These are phyloP conservation scores for Numenius arquata DNA, from an alignment of 2,113 vertebrate genomes.

Conservation along the genomic window DNA sequence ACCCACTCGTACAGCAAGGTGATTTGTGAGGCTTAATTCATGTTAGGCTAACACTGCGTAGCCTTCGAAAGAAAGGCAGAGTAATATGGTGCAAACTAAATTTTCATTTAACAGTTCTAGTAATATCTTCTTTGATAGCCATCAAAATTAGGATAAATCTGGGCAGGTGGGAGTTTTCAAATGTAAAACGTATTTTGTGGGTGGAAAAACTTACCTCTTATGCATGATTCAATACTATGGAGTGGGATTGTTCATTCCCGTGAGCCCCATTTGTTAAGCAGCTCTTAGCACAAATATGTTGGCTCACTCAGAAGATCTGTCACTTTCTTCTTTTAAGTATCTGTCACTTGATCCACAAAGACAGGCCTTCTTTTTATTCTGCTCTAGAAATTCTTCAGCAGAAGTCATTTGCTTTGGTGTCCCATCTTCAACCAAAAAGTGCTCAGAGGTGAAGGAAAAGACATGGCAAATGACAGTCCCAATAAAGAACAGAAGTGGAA, in stretches of 20 bases:
- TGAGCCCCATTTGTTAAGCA: conserved; percentile 5
- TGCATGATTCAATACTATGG: background rate
- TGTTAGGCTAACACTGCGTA: background rate
- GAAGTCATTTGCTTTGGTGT: background rate
- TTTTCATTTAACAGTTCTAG: background rate
- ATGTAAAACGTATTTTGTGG: background rate
- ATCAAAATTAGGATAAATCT: background rate
- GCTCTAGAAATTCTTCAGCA: background rate
- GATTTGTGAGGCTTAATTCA: background rate
- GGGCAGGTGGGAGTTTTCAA: background rate
- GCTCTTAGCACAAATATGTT: conserved; percentile 31
- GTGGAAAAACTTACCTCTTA: background rate
- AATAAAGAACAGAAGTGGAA: background rate
- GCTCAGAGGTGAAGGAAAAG: background rate
- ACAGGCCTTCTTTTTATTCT: background rate
- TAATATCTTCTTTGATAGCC: background rate
- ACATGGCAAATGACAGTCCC: background rate
- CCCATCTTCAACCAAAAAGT: background rate
- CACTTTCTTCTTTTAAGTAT: conserved; percentile 38
- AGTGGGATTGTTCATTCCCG: background rate
- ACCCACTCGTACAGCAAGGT: background rate
- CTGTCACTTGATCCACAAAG: conserved; percentile 25
- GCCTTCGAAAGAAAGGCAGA: background rate
- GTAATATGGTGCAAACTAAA: background rate
- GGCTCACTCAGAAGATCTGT: conserved; percentile 28